These are phyloP conservation scores for Neopipo cinnamomea DNA, from an alignment of 2,113 vertebrate species.

Conservation along the genomic window DNA sequence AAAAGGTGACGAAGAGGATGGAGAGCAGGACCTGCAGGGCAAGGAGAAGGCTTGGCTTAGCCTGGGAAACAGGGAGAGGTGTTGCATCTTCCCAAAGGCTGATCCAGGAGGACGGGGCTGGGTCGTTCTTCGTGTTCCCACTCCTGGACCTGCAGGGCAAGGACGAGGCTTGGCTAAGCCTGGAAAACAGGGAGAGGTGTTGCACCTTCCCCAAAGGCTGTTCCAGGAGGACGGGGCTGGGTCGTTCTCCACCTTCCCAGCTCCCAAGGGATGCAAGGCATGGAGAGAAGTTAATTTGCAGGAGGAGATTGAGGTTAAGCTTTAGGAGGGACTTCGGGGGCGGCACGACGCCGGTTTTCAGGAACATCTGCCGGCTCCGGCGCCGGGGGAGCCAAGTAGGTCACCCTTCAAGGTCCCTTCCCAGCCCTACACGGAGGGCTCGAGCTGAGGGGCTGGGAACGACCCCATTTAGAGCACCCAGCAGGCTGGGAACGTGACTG, in stretches of 20 bases:
- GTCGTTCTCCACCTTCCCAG: neutral
- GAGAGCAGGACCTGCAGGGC: neutral
- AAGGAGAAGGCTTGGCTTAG: neutral
- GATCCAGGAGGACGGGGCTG: neutral
- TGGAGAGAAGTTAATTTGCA: slow-evolving; percentile 29
- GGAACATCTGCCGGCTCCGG: slow-evolving; percentile 38
- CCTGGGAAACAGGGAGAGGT: neutral
- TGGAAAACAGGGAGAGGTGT: neutral
- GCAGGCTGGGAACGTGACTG: slow-evolving; percentile 53
- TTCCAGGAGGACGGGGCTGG: neutral
- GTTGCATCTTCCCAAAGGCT: neutral
- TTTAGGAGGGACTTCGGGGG: neutral
- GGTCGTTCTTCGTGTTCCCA: neutral
- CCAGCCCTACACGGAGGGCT: neutral
- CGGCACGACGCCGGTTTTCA: neutral
- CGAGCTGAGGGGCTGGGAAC: slow-evolving; percentile 2
- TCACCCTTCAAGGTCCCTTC: slow-evolving; percentile 65
- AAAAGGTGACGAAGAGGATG: neutral
- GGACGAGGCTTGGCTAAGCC: neutral
- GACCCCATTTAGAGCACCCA: slow-evolving; percentile 25
- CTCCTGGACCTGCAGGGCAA: neutral
- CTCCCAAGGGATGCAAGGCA: neutral
- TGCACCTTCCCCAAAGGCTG: neutral
- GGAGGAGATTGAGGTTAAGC: slow-evolving; percentile 48
- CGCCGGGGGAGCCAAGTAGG: slow-evolving; percentile 21